Percentiles rank a stretch among this genome's conserved stretches.
Conservation (phyloP, 2,888 invertebrate genomes). For the Trachelus troglodyta region DNA sequence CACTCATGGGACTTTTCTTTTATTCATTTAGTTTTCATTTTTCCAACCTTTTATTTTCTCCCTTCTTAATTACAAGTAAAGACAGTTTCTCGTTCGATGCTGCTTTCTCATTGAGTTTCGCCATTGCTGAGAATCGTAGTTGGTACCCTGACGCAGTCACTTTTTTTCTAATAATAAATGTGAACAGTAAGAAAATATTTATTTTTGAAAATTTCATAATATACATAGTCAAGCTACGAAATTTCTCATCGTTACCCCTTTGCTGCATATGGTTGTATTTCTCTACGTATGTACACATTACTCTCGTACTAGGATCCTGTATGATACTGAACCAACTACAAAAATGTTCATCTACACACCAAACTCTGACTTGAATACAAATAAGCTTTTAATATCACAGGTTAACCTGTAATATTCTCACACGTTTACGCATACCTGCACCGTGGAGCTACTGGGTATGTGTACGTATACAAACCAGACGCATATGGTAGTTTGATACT, state of each 20-base stretch:
- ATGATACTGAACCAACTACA: background rate
- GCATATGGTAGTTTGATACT: background rate
- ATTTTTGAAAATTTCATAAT: background rate
- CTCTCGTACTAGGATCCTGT: background rate
- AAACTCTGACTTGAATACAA: background rate
- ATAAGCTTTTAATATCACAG: background rate
- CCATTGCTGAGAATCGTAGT: slow-evolving; percentile 28
- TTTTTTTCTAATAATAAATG: background rate
- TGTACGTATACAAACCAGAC: background rate
- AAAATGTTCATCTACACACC: background rate
- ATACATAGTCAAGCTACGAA: background rate
- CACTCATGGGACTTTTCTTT: background rate
- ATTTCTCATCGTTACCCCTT: background rate
- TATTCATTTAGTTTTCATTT: background rate
- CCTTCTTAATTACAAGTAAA: background rate
- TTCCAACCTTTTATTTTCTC: background rate
- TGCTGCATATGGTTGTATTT: background rate
- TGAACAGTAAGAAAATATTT: background rate
- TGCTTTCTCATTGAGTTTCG: slow-evolving; percentile 62
- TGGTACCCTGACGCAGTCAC: background rate
- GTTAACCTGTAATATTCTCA: background rate
- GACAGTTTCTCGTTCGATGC: slow-evolving; percentile 37
- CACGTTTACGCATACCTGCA: background rate
- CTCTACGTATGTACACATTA: background rate
- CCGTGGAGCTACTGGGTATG: background rate